Evolutionary conservation across 2,113 vertebrate species (phyloP).

Genomic region (Epinephelus cyanopodus): DNA sequence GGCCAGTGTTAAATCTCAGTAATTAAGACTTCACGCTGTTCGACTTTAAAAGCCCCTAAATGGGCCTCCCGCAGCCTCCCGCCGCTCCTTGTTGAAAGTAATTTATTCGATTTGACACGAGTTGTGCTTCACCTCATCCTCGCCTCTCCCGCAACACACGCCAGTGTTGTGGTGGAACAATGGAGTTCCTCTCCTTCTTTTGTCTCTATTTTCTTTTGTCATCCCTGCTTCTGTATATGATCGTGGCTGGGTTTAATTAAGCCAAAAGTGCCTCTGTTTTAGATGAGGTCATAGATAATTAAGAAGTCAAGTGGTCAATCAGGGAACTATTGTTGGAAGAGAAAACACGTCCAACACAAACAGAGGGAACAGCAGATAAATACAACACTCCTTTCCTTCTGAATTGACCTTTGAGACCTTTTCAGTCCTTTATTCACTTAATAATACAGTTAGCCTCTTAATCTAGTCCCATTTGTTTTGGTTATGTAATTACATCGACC

Average conservation of each 20-base stretch:
- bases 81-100: conserved; percentile 57
- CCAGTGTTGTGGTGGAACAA: conserved; percentile 64
- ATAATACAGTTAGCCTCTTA: not conserved
- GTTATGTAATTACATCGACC: not conserved
- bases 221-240: conserved; percentile 39
- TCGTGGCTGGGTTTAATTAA: conserved; percentile 75
- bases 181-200: conserved; percentile 63
- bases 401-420: not conserved
- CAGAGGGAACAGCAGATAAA: not conserved
- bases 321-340: conserved; percentile 1
- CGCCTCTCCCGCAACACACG: conserved; percentile 54
- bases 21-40: conserved; percentile 85
- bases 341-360: not conserved
- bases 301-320: conserved; percentile 62
- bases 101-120: conserved; percentile 78
- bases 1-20: conserved; percentile 78
- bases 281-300: conserved; percentile 45
- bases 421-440: not conserved
- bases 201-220: conserved; percentile 58
- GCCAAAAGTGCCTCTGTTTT: conserved; percentile 61
- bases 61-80: conserved; percentile 47
- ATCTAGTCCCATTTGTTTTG: conserved; percentile 1
- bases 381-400: not conserved
- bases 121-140: conserved; percentile 71
- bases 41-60: conserved; percentile 81